Evolutionary conservation across 2,113 vertebrate genomes (phyloP).

Genomic region (Pomatostomus ruficeps): DNA sequence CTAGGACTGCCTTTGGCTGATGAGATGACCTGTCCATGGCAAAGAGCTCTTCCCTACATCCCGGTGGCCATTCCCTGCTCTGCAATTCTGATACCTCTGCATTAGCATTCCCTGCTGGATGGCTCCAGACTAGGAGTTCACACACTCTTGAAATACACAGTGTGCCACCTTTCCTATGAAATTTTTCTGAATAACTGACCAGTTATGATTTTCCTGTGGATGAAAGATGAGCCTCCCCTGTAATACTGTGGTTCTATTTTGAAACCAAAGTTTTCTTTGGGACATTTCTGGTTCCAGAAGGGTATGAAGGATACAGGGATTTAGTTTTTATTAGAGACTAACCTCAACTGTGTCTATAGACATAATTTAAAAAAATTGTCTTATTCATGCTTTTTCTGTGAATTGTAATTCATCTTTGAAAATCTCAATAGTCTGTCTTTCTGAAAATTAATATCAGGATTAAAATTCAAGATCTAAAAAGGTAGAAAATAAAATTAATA

Average conservation of each 20-base stretch:
- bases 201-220: not conserved
- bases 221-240: not conserved
- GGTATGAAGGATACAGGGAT: fast-evolving
- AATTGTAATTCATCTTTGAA: not conserved
- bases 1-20: not conserved
- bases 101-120: fast-evolving
- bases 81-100: not conserved
- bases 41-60: not conserved
- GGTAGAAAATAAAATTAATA: not conserved
- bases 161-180: fast-evolving
- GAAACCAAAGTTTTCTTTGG: fast-evolving
- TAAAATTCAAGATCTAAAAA: not conserved
- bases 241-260: fast-evolving
- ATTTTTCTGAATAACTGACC: not conserved
- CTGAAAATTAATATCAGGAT: not conserved
- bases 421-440: not conserved
- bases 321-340: not conserved
- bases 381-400: not conserved
- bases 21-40: not conserved
- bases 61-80: not conserved
- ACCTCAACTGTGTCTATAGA: fast-evolving
- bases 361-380: fast-evolving
- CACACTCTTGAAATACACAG: not conserved
- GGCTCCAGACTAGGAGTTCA: not conserved
- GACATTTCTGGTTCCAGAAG: not conserved